These are phyloP conservation scores for Apteryx owenii DNA, from an alignment of 2,113 vertebrate genomes.

Conservation along the genomic window DNA sequence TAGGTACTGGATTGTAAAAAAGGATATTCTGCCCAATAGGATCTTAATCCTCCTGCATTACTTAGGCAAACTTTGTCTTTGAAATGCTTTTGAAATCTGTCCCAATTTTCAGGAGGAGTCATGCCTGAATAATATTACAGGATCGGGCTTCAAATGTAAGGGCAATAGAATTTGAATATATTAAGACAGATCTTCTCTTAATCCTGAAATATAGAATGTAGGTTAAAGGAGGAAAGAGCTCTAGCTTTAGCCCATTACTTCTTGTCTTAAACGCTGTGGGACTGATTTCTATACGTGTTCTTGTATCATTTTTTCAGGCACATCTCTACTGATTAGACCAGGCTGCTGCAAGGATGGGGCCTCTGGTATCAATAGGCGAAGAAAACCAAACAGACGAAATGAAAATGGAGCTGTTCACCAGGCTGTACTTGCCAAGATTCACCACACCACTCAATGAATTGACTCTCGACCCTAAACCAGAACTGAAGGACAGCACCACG, in stretches of 20 bases:
- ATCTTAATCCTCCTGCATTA: slow-evolving; percentile 44
- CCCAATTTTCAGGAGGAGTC: slow-evolving; percentile 41
- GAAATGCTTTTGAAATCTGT: slow-evolving; percentile 55
- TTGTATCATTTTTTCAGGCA: background rate
- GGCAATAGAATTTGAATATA: slow-evolving; percentile 11
- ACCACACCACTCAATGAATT: slow-evolving; percentile 68
- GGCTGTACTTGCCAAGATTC: slow-evolving; percentile 42
- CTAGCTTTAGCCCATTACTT: background rate
- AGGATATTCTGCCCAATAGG: slow-evolving; percentile 4
- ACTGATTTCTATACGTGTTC: background rate
- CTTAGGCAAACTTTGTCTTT: slow-evolving; percentile 53
- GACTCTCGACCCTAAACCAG: slow-evolving; percentile 71
- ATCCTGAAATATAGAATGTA: background rate
- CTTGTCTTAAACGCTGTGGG: background rate
- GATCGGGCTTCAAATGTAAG: slow-evolving; percentile 28
- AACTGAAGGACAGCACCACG: slow-evolving; percentile 89
- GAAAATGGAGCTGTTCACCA: slow-evolving; percentile 65
- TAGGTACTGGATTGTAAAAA: slow-evolving; percentile 17
- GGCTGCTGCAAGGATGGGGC: slow-evolving; percentile 62
- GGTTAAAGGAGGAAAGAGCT: background rate
- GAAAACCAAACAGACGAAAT: slow-evolving; percentile 78
- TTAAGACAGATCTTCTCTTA: slow-evolving; percentile 1
- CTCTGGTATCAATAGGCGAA: slow-evolving; percentile 69
- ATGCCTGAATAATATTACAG: slow-evolving; percentile 15
- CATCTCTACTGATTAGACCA: background rate